Evolutionary conservation across 30 jellyfish, hydroid and myxozoan genomes (phyloP), one percentile per base, ranked within the genome.

Genomic region (Aurelia sp.): DNA sequence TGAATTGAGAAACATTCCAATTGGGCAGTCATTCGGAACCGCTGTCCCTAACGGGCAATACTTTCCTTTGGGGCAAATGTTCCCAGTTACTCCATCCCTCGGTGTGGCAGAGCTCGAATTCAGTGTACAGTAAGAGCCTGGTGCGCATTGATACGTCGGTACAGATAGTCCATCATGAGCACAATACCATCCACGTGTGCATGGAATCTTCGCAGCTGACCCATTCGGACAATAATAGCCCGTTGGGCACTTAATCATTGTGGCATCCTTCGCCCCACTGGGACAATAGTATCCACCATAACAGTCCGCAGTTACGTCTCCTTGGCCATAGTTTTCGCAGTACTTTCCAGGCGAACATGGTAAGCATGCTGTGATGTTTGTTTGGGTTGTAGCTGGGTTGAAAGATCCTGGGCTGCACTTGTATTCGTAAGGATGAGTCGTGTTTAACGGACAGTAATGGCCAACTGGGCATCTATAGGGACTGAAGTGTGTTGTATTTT

Each of bases 191-290:
- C 99, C 99, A 41, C 90, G 96, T 19, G 89, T 72, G 76, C 99
- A 96, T 12, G 97, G 93, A 6, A 71, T 78, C 78, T 97, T 91
- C 10, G 61, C 57, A 20, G 63, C 58, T 6, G 97, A 74, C 60
- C 99, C 99, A 61, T 77, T 83, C 4, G 99, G 99, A 67, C 98
- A 90, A 89, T 72, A 96, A 64, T 68, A 76, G 2, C 99, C 99
- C 19, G 70, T 63, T 17, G 98, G 98, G 66, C 99, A 96, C 20
- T 31, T 47, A 6, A 85, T 44, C 90, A 73, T 74, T 16, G 98
- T 96, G 31, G 97, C 88, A 78, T 90, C 91, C 15, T 50, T 52
- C 8, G 99, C 96, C 8, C 97, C 96, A 8, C 96, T 67, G n/a
- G 98, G 96, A 67, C 99, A 96, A 77, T 96, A 96, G 74, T 90